A percentile compares a stretch with the other conserved stretches of the same genome.
Evolutionary conservation across 2,888 invertebrate genomes (phyloP).

Genomic region (Teleogryllus oceanicus): DNA sequence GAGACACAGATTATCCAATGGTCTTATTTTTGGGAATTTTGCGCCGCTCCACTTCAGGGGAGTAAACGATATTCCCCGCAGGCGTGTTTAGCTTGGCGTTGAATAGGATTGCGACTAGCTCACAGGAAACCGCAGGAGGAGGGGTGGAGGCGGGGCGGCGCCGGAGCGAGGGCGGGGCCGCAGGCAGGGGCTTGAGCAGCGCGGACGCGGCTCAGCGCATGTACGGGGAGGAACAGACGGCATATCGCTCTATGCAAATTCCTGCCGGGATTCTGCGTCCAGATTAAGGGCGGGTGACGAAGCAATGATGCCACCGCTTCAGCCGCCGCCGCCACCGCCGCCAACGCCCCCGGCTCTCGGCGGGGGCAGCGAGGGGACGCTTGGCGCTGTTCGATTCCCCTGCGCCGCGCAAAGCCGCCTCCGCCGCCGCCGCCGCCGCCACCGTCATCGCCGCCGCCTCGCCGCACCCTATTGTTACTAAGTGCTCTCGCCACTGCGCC

Average conservation of each 20-base stretch:
- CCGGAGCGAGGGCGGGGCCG: neutral
- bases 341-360: neutral
- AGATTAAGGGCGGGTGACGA: constrained; percentile 18
- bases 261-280: neutral
- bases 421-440: neutral
- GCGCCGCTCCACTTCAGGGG: too few relatives aligned
- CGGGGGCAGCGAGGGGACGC: too few relatives aligned
- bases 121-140: neutral
- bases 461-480: neutral
- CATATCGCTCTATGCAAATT: constrained; percentile 8
- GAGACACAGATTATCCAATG: too few relatives aligned
- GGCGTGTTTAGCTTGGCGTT: too few relatives aligned
- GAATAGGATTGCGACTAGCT: too few relatives aligned
- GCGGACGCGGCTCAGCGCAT: neutral
- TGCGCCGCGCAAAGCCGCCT: neutral
- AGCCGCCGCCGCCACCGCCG: neutral
- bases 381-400: too few relatives aligned
- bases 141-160: neutral
- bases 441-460: neutral
- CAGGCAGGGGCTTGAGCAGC: neutral
- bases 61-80: too few relatives aligned
- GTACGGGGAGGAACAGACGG: neutral
- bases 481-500: neutral
- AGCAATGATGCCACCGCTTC: neutral
- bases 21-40: too few relatives aligned